Evolutionary conservation across 2,888 invertebrate species (phyloP), one percentile per base, ranked within the genome.

Genomic region (Hirtodrosophila histrioides): DNA sequence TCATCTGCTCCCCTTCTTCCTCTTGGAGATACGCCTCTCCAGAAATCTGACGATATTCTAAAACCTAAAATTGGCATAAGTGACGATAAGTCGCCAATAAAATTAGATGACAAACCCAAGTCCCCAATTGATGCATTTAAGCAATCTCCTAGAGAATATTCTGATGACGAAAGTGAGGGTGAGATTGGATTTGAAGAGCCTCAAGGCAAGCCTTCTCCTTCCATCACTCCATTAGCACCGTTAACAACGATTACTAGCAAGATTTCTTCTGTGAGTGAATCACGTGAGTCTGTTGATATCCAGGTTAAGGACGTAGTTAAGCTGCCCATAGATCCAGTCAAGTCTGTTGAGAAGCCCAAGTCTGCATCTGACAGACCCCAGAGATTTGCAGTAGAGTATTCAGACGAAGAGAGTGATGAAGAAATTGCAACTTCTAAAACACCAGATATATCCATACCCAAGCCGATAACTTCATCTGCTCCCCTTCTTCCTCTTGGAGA

Each of bases 321-420:
- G 3, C 37, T 11, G 8, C 39, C 50, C 10, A 39, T 29, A n/a
- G 49, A 50, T n/a, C 7, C 37, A 5, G 10, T 37, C 3, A 49
- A 49, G 37, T 29, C 49, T 1, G 6, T 39, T 12, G 49, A 49
- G 29, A 27, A 29, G 8, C 39, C 49, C 1, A 49, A 39, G 29
- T 49, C 49, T 3, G 17, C 49, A 10, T 11, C 29, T 27, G 37
- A 37, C 9, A n/a, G 24, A 12, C 11, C 5, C 2, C 23, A 39
- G 45, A 46, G n/a, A n/a, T n/a, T n/a, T n/a, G n/a, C n/a, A n/a
- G n/a, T n/a, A 7, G 41, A 41, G 8, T 41, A 33, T 51, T 46
- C 55, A 3, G 57, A 58, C n/a, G 58, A 53, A 8, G 39, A 50
- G 39, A 31, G 40, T 50, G 50, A 50, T 41, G 54, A 43, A 3